These are phyloP conservation scores for Lagria hirta DNA, from an alignment of 2,888 invertebrate species.

Conservation along the genomic window DNA sequence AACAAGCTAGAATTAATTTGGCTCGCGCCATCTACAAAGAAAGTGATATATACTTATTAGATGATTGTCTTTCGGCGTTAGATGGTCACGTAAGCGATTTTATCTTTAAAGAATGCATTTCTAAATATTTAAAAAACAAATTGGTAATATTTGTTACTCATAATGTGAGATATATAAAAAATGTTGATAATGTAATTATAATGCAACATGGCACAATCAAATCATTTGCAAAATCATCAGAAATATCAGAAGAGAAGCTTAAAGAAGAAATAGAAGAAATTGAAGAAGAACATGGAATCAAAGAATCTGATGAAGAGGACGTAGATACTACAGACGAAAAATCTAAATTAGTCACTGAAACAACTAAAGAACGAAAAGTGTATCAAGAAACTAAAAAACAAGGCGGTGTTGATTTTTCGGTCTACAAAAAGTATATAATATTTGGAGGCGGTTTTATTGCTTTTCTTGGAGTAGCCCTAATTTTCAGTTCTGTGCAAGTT, in stretches of 20 bases:
- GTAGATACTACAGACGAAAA: constrained; percentile 12
- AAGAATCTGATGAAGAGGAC: constrained; percentile 3
- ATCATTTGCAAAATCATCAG: constrained; percentile 46
- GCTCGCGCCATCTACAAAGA: constrained; percentile 71
- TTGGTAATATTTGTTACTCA: constrained; percentile 57
- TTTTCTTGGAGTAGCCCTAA: constrained; percentile 11
- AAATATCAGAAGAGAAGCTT: constrained; percentile 69
- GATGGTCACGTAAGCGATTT: constrained; percentile 70
- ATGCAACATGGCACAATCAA: constrained; percentile 41
- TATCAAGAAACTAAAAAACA: constrained; percentile 21
- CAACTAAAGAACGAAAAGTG: constrained; percentile 16
- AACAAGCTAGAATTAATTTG: constrained; percentile 73
- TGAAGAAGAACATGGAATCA: constrained; percentile 35
- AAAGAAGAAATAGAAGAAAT: constrained; percentile 59
- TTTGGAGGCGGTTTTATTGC: constrained; percentile 29
- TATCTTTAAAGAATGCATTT: constrained; percentile 69
- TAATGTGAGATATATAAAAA: constrained; percentile 53
- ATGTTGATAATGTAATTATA: constrained; percentile 55
- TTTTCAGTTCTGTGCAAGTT: constrained; percentile 22
- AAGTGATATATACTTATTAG: constrained; percentile 72
- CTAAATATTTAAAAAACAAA: constrained; percentile 57
- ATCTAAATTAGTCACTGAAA: constrained; percentile 18
- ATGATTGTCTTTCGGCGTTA: constrained; percentile 78
- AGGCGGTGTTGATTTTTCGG: constrained; percentile 24
- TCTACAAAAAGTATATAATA: constrained; percentile 30